Evolutionary conservation across 2,113 vertebrate species (phyloP), one percentile per base, ranked within the genome.

Genomic region (Istiophorus platypterus): DNA sequence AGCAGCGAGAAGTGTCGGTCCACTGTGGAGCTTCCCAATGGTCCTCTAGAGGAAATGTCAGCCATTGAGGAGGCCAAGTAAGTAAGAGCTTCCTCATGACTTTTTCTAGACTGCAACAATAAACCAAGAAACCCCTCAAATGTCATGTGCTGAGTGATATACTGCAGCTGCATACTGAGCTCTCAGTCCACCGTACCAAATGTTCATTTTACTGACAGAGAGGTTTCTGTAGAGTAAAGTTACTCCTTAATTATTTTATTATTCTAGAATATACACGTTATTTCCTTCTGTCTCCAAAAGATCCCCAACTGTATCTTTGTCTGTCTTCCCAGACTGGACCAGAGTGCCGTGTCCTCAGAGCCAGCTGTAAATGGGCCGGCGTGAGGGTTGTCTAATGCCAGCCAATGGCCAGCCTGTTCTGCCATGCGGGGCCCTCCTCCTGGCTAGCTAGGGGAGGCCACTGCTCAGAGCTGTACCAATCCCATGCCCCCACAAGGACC

Each of bases 361-460:
- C 84, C 96, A 0, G 94, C 96, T 5, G 95, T 96, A 24, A 99
- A 99, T 10, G 97, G 97, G 89, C 98, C 98, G 6, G 97, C 96
- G 91, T 99, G 97, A 99, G 93, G 84, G 72, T 70, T 67, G 14
- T 67, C 80, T 3, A 1, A 14, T 14, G 61, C 59, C 67, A 57
- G 59, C 78, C 27, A 66, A 39, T 18, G 54, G 82, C 17, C 93
- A 88, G 89, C 93, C 88, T 75, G 91, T 94, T 94, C 89, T 85
- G 90, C 86, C 85, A 57, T 17, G 73, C 86, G 94, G 95, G 92
- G 67, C 92, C 91, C 78, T 87, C 87, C 92, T 70, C 66, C 63
- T 82, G 90, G 91, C 88, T 89, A 93, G 86, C 75, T 91, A 92
- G 93, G 83, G 81, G 91, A 89, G 89, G 87, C 92, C 91, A 91